Conservation (phyloP, 2,888 invertebrate genomes). For the Strigamia transsilvanica region DNA sequence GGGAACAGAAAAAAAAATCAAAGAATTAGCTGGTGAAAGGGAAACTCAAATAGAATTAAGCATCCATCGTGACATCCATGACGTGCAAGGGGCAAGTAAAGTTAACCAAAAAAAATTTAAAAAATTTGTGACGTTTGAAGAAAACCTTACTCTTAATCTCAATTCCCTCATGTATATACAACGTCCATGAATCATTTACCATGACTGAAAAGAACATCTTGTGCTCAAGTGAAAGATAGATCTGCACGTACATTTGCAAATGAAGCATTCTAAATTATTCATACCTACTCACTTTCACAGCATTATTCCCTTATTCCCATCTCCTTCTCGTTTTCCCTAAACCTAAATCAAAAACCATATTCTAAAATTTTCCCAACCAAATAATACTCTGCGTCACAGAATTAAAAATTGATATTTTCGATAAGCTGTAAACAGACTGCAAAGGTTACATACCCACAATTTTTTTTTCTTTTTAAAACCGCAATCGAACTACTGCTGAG, state of each 20-base stretch:
- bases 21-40: background rate
- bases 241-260: slow-evolving; percentile 42
- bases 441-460: background rate
- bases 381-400: background rate
- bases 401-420: background rate
- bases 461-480: background rate
- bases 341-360: slow-evolving; percentile 14
- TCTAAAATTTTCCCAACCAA: slow-evolving; percentile 6
- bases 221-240: slow-evolving; percentile 28
- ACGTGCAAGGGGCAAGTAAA: background rate
- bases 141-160: slow-evolving; percentile 36
- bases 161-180: background rate
- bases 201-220: slow-evolving; percentile 25
- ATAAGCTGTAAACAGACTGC: background rate
- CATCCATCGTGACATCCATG: slow-evolving; percentile 24
- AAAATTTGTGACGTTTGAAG: background rate
- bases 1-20: background rate
- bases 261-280: slow-evolving; percentile 42
- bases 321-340: background rate
- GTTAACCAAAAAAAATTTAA: slow-evolving; percentile 19
- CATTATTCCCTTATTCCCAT: slow-evolving; percentile 42
- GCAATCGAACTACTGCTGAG: slow-evolving; percentile 20
- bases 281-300: slow-evolving; percentile 29
- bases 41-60: slow-evolving; percentile 24
- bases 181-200: slow-evolving; percentile 29